Base-by-base conservation (phyloP, 1,140 invertebrate species). In the Seison nebaliae region DNA sequence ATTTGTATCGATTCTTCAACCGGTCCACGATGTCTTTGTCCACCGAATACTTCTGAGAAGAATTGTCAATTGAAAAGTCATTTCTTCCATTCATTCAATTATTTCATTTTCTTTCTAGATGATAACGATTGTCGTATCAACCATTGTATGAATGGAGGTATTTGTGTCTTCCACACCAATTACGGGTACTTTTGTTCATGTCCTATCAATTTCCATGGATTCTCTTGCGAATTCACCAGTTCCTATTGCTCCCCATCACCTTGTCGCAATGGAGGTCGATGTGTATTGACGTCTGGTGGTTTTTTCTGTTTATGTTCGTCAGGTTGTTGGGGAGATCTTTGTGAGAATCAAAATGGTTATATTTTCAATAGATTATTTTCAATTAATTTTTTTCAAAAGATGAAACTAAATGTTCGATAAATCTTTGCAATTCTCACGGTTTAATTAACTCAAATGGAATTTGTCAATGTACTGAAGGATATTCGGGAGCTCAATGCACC, bases 131-230 rank as follows among this genome's bases (percentile, higher is more conserved):
- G 86, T 54, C 59, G 66, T 5, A 66, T 63, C 16, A 67, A 70
- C 43, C 76, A 84, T 0, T 98, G 88, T 50, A 64, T 72, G 45
- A 93, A 96, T 57, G 76, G 73, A 14, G 88, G 79, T 1, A 73
- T 75, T 38, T 98, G 91, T 53, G 15, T n/a, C 6, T 30, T 37
- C 11, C 17, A 45, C 15, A 44, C 42, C 0, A 67, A 78, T 46
- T 68, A 39, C 4, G 26, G 33, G 17, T 57, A 52, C 35, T 46
- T 44, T 5, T 58, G 55, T 41, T 46, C 46, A 5, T 58, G 55
- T 47, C 47, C 50, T 18, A 32, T 43, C 3, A 52, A 53, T 6
- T 55, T 50, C 37, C 52, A 47, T 9, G 55, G 55, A 23, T 45
- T 43, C 5, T 55, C 51, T 38, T 58, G 55, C 45, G 38, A 40